phyloP scores from a whole-genome alignment of 2,888 invertebrate species.

The Branchinecta sandiegonensis region DNA sequence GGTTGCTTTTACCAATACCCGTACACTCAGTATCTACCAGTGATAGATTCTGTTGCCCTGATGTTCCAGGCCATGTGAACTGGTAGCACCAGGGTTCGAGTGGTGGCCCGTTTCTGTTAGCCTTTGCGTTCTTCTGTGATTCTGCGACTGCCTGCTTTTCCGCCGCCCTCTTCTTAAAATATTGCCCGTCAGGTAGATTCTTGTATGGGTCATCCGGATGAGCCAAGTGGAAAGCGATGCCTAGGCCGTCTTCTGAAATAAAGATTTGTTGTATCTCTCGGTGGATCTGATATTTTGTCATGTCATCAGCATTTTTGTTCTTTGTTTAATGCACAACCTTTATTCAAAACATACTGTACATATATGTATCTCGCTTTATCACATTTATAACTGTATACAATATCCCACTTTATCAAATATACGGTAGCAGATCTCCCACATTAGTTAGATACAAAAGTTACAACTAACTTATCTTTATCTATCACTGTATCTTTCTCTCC shows the following conservation, averaged over 20 bases:
- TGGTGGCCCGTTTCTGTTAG: background rate
- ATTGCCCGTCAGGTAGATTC: background rate
- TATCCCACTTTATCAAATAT: too few relatives aligned
- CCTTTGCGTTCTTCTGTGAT: background rate
- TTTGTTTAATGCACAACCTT: too few relatives aligned
- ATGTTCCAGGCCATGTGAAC: conserved; percentile 8
- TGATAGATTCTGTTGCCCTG: background rate
- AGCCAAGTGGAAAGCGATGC: background rate
- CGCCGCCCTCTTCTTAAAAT: background rate
- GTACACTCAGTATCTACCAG: background rate
- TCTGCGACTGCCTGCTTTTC: background rate
- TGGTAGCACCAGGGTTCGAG: background rate
- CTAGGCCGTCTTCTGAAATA: background rate
- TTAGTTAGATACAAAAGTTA: too few relatives aligned
- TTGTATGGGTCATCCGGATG: background rate
- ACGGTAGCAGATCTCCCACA: too few relatives aligned
- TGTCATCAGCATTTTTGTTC: too few relatives aligned
- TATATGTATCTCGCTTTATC: too few relatives aligned
- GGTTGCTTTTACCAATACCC: background rate
- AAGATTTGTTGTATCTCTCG: too few relatives aligned
- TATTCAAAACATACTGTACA: too few relatives aligned
- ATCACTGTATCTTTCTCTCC: too few relatives aligned
- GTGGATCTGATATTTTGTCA: too few relatives aligned
- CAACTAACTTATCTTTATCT: too few relatives aligned
- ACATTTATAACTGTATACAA: too few relatives aligned